A percentile compares a stretch with the other conserved stretches of the same genome.
These are phyloP conservation scores for Siniperca chuatsi DNA, from an alignment of 2,113 vertebrate genomes.

Conservation along the genomic window DNA sequence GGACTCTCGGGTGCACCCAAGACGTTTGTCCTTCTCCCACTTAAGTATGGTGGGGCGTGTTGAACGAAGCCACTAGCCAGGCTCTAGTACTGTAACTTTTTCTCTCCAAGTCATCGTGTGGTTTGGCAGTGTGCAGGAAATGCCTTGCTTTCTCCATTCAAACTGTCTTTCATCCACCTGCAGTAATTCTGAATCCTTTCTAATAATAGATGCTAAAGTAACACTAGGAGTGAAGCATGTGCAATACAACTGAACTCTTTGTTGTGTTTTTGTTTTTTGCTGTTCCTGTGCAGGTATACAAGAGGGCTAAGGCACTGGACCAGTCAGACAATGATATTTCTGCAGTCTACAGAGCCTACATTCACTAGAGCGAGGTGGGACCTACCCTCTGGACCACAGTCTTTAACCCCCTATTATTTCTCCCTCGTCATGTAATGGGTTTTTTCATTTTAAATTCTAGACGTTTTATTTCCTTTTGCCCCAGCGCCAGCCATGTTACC, in stretches of 20 bases:
- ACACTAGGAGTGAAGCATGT: background rate
- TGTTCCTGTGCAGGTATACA: constrained; percentile 91
- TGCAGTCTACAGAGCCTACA: constrained; percentile 98
- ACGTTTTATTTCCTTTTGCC: constrained; percentile 67
- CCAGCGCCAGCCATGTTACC: constrained; percentile 69
- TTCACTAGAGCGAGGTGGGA: constrained; percentile 88
- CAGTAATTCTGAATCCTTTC: background rate
- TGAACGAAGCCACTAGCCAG: background rate
- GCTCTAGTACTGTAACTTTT: background rate
- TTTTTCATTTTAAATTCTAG: constrained; percentile 76
- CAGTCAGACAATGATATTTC: constrained; percentile 99
- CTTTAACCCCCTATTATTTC: constrained; percentile 42
- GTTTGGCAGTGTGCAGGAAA: background rate
- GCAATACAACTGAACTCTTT: background rate
- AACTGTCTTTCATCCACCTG: too few relatives aligned
- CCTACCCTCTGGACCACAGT: constrained; percentile 74
- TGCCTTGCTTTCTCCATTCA: background rate
- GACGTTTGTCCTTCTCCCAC: background rate
- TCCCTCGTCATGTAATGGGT: constrained; percentile 63
- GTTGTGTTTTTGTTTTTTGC: constrained; percentile 32
- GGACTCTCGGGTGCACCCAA: background rate
- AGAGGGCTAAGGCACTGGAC: constrained; percentile 99
- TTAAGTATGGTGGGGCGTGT: background rate
- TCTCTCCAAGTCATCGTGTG: background rate
- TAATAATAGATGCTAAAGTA: too few relatives aligned